Base-by-base conservation (phyloP, 2,113 vertebrate species). In the Tor tambroides region DNA sequence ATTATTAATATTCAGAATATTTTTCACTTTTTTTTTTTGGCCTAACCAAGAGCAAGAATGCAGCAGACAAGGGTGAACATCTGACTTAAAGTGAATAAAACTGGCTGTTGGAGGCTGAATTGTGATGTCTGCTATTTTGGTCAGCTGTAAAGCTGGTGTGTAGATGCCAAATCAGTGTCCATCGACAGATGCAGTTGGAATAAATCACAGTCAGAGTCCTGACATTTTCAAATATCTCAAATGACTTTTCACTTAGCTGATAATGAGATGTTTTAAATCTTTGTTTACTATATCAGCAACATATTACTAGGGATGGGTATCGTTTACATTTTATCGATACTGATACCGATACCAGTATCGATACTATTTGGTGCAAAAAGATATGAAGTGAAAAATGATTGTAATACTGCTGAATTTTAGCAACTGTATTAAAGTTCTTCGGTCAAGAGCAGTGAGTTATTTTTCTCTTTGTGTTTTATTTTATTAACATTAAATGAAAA, bases 41-140 rank as follows among this genome's bases (percentile, higher is more conserved):
- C 56, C 8, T 61, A 54, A 59, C 21, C 59, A 61, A 61, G 6
- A 86, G 59, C 41, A 79, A 59, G 63, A 30, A 67, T 67, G 26
- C 63, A 30, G 63, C 26, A 67, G 26, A 67, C 63, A 30, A 67
- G 65, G 6, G 14, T 6, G 2, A 32, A 69, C 65, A 69, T 32
- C 6, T 7, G 12, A 21, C 17, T 35, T 4, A 3, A 61, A 76
- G 63, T 59, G 43, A 80, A 75, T 84, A 75, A 88, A 74, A n/a
- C 21, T 56, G 28, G 6, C 12, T 79, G 41, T 3, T 4, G 5
- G 30, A 32, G 21, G 23, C 35, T 67, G 61, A 86, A 71, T 41
- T 49, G 38, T n/a, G 38, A 80, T 61, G 41, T 46, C 43, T 41
- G 15, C 85, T 79, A 30, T 80, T 67, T 46, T 32, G 30, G 43